Base-by-base conservation (phyloP, 2,888 invertebrate species). In the Amblyjoppa fuscipennis region DNA sequence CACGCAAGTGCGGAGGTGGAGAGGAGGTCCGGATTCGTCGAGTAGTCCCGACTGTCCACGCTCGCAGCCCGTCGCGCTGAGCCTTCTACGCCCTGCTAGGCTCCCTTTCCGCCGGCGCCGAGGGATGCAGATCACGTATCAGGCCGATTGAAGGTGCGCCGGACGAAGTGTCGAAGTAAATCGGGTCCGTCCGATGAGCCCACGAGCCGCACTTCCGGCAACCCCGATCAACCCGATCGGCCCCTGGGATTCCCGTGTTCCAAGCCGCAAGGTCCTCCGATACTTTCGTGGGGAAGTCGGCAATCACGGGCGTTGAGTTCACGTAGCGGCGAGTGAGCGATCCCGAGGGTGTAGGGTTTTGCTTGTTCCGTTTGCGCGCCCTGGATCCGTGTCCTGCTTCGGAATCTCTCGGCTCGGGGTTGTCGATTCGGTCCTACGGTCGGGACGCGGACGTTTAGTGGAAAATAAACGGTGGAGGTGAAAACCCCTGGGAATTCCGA, bases 61-160 rank as follows among this genome's bases (percentile, higher is more conserved):
- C 49, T 66, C 11, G 2, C 28, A 49, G 49, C 1, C 25, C 38
- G 49, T 1, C 16, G 28, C 56, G 28, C 56, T 56, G 16, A 59
- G 34, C 31, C 74, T 75, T 73, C 61, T n/a, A 28, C 66, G 16
- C 53, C 51, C 75, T 64, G 38, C 11, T 64, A 11, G 59, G 68
- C 64, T 38, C 41, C 38, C 11, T 34, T 41, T 28, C 16, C n/a
- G 41, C 68, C 66, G 53, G 49, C 74, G 70, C 51, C 74, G 66
- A 85, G 74, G 89, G 71, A 92, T 90, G 90, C 91, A 89, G 90
- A 92, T 92, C 91, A 91, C 91, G 90, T 91, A 89, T 87, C 88
- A 87, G 59, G 59, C 75, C 85, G 90, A 92, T 92, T 92, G 90
- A 86, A 86, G 89, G 81, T 87, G 34, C 59, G n/a, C 66, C 73